phyloP scores from a whole-genome alignment of 2,888 invertebrate species.

The Archips crataeganus region DNA sequence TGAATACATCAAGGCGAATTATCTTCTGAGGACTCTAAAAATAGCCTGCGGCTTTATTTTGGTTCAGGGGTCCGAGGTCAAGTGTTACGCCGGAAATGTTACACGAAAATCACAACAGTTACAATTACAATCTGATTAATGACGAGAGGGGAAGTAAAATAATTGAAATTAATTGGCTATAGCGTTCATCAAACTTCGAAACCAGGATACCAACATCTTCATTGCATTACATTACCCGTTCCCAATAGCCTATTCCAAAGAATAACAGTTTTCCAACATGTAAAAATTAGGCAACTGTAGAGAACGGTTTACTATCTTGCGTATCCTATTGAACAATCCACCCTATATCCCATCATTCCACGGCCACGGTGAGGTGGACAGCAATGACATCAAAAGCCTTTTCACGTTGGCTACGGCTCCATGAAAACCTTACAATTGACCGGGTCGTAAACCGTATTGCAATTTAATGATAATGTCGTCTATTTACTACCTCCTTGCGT shows the following conservation, averaged over 20 bases:
- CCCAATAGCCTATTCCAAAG: no score
- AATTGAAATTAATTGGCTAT: neutral
- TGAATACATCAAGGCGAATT: conserved; percentile 19
- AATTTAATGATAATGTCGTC: neutral
- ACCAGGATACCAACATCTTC: neutral
- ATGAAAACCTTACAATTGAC: neutral
- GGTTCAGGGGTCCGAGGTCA: conserved; percentile 10
- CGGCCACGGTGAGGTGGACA: neutral
- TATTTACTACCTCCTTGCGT: neutral
- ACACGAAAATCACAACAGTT: neutral
- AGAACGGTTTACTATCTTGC: no score
- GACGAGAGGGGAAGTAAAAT: neutral
- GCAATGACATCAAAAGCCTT: neutral
- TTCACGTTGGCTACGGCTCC: neutral
- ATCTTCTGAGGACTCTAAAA: conserved; percentile 24
- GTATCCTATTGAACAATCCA: neutral
- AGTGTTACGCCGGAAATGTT: conserved; percentile 9
- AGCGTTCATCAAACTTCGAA: neutral
- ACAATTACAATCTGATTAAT: neutral
- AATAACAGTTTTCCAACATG: no score
- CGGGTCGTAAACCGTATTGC: neutral
- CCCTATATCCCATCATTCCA: no score
- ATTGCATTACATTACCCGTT: no score
- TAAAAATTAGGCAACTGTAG: no score
- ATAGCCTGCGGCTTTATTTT: conserved; percentile 24